Base-by-base conservation (phyloP, 2,797 vertebrate genomes). In the Psittacula derbiana region DNA sequence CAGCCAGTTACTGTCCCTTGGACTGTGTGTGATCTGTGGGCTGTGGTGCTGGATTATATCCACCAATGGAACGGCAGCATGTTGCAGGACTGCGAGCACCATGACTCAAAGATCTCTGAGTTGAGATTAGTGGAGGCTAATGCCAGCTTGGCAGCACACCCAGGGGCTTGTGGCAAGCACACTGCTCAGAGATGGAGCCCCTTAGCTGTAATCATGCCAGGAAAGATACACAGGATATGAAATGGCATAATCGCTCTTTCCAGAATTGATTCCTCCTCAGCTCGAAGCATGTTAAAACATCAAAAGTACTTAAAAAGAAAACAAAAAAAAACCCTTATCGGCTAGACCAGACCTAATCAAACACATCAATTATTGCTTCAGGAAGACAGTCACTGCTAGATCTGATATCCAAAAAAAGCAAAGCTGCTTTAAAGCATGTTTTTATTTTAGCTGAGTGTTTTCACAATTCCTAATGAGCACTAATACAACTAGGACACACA, bases 311-410 rank as follows among this genome's bases (percentile, higher is more conserved):
- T n/a, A n/a, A n/a, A n/a, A n/a, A n/a, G n/a, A n/a, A n/a, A n/a
- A n/a, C n/a, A n/a, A n/a, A n/a, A 36, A 38, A 38, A 38, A 38
- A 8, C 38, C 84, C 44, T 46, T 81, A 82, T 92, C 93, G 95
- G 89, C 95, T 92, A 58, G n/a, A 80, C 58, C 91, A 78, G 91
- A 93, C 81, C 92, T 91, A 87, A 93, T 93, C 89, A 94, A 95
- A 93, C 53, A 58, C 91, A 78, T 93, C 84, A 92, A 44, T 88
- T 80, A 75, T 43, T 90, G 87, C 88, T 89, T 94, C 78, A 80
- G 73, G 86, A 94, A 93, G 79, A 75, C 84, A 72, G 79, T 88
- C 74, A 62, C 87, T 94, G 65, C 81, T 91, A 70, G 62, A 89
- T 93, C 92, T 93, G 75, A n/a, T 86, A 86, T 69, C 69, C 84